These are phyloP conservation scores for Cheilosia vulpina DNA, from an alignment of 2,888 invertebrate genomes.

Conservation along the genomic window DNA sequence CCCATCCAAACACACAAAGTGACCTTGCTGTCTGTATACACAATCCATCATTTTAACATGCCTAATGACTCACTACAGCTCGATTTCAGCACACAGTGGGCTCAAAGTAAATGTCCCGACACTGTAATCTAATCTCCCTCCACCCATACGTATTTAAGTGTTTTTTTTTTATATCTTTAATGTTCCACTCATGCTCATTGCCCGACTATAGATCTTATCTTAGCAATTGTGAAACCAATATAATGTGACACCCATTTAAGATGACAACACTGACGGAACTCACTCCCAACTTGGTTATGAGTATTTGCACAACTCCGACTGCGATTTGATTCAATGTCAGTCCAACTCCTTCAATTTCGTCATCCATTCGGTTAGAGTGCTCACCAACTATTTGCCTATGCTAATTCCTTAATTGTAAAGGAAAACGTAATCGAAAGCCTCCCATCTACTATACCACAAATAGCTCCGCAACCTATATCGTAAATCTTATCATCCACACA, in stretches of 20 bases:
- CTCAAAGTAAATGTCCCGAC: too few relatives aligned
- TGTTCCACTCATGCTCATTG: not conserved
- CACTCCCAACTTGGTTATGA: not conserved
- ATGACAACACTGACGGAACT: not conserved
- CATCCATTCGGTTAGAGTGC: not conserved
- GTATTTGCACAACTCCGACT: not conserved
- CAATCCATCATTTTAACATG: too few relatives aligned
- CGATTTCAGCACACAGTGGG: too few relatives aligned
- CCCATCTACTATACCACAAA: conserved; percentile 18
- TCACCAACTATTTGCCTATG: not conserved
- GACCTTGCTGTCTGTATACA: too few relatives aligned
- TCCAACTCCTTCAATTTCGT: not conserved
- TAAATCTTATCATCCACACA: conserved; percentile 42
- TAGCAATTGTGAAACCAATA: not conserved
- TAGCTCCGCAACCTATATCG: conserved; percentile 22
- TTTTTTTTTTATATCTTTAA: not conserved
- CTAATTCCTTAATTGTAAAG: conserved; percentile 4
- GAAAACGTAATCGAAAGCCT: conserved; percentile 8
- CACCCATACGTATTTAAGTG: not conserved
- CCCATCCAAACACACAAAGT: too few relatives aligned
- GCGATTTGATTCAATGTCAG: not conserved
- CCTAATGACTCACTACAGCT: too few relatives aligned
- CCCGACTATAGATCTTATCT: not conserved
- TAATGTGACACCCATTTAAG: not conserved
- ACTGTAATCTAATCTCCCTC: too few relatives aligned